These are phyloP conservation scores for Beroe ovata DNA, from an alignment of 37 sponge, comb jelly and placozoan species.

Conservation along the genomic window DNA sequence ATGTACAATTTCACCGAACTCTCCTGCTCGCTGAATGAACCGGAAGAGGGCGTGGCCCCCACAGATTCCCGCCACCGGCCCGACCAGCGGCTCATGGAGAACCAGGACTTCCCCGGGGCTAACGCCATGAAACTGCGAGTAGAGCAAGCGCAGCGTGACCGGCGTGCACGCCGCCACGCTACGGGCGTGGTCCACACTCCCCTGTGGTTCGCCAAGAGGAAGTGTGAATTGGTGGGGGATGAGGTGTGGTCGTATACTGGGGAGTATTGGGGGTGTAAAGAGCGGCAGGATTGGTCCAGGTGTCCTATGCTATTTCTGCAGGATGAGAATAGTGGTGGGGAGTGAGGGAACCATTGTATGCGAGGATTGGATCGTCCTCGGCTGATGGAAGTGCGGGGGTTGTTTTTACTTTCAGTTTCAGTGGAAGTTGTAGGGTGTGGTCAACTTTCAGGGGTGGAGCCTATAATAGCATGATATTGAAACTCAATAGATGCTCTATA, in stretches of 20 bases:
- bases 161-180: constrained; percentile 83
- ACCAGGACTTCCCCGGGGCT: constrained; percentile 59
- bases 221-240: constrained; percentile 16
- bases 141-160: constrained; percentile 90
- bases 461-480: too few species aligned
- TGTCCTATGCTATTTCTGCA: constrained; percentile 22
- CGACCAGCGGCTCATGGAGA: constrained; percentile 73
- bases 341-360: too few species aligned
- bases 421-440: too few species aligned
- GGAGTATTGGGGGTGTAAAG: constrained; percentile 54
- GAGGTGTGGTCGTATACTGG: constrained; percentile 48
- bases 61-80: constrained; percentile 90
- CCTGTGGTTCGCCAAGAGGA: constrained; percentile 13
- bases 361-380: too few species aligned
- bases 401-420: too few species aligned
- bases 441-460: too few species aligned
- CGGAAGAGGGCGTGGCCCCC: constrained; percentile 87
- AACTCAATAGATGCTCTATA: too few species aligned
- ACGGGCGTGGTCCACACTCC: constrained; percentile 70
- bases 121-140: constrained; percentile 72
- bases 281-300: constrained; percentile 18
- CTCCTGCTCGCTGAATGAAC: constrained; percentile 82
- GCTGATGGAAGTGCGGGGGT: too few species aligned
- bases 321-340: not conserved
- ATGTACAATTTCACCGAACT: constrained; percentile 83